Conservation (phyloP, 1,140 invertebrate genomes). For the Oryzaephilus surinamensis region DNA sequence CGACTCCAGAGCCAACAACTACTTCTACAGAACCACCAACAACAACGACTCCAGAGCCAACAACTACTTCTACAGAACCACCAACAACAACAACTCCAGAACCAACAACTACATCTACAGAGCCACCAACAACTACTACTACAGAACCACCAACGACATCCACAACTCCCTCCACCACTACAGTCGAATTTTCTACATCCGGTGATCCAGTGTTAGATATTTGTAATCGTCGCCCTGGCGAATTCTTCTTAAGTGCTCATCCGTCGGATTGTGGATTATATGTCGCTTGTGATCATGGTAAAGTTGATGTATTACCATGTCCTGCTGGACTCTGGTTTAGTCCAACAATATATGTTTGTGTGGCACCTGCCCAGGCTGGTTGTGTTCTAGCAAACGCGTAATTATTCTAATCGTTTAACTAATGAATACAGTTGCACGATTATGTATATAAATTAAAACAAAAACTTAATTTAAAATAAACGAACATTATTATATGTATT, state of each 20-base stretch:
- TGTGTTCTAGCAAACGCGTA: too few species aligned
- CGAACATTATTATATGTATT: too few species aligned
- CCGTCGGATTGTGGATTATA: constrained; percentile 9
- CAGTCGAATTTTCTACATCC: not conserved
- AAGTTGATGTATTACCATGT: constrained; percentile 29
- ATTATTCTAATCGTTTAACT: too few species aligned
- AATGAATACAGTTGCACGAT: too few species aligned
- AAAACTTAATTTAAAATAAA: too few species aligned
- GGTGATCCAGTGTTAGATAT: not conserved
- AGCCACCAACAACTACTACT: not conserved
- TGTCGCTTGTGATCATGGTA: constrained; percentile 8
- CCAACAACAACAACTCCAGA: not conserved
- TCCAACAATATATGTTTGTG: constrained; percentile 38
- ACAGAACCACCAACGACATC: constrained; percentile 1
- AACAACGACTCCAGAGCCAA: too few species aligned
- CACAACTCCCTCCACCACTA: not conserved
- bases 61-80: too few species aligned
- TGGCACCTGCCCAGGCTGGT: constrained; percentile 38
- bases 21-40: too few species aligned
- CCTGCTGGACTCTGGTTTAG: constrained; percentile 43
- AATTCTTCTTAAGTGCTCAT: constrained; percentile 12
- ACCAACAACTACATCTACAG: not conserved
- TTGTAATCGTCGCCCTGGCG: too few species aligned
- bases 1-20: too few species aligned
- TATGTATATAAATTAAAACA: too few species aligned